phyloP scores from a whole-genome alignment of 1,140 invertebrate species.

The Trachymyrmex cornetzi region DNA sequence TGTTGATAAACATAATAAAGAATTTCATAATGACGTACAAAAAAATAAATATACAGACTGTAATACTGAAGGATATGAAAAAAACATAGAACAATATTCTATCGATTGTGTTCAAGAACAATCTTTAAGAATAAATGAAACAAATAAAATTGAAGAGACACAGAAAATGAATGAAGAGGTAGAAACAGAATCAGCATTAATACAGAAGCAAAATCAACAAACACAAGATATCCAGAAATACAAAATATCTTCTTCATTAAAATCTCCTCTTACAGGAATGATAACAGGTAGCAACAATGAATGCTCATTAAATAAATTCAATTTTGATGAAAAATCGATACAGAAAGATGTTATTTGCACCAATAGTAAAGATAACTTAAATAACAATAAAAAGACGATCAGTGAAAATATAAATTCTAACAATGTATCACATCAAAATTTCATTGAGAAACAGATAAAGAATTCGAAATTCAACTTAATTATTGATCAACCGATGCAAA shows the following conservation, averaged over 20 bases:
- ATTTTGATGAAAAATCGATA: background rate
- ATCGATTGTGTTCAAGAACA: background rate
- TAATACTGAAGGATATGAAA: background rate
- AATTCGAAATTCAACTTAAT: conserved; percentile 44
- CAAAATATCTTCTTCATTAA: background rate
- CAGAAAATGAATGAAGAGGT: background rate
- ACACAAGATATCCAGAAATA: background rate
- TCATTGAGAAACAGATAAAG: conserved; percentile 83
- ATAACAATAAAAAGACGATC: conserved; percentile 41
- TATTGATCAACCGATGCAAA: background rate
- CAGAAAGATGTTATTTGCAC: background rate
- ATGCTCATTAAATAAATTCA: background rate
- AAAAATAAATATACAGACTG: background rate
- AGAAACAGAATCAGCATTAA: background rate
- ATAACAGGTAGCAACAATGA: background rate
- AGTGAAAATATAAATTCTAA: conserved; percentile 73
- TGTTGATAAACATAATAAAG: background rate
- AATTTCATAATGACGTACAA: background rate
- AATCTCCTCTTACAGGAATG: background rate
- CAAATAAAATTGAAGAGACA: background rate
- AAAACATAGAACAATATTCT: background rate
- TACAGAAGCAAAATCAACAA: background rate
- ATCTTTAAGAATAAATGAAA: background rate
- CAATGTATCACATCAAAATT: conserved; percentile 82
- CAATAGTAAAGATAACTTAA: conserved; percentile 21